A percentile compares a stretch with the other conserved stretches of the same genome.
These are phyloP conservation scores for Exaiptasia diaphana DNA, from an alignment of 64 coral and sea anemone genomes.

Conservation along the genomic window DNA sequence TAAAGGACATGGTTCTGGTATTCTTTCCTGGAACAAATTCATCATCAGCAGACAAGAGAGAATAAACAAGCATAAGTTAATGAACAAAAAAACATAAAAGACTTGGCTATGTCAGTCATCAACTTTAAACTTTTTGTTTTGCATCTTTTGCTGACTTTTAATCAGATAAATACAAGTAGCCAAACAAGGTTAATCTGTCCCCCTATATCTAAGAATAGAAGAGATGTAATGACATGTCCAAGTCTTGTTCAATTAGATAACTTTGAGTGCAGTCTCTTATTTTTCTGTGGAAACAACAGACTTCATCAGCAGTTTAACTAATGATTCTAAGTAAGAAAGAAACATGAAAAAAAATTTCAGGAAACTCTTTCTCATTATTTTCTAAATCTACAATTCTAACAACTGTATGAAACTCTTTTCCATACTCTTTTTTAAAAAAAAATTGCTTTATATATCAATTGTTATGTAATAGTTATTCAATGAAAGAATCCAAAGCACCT, in stretches of 20 bases:
- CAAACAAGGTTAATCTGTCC: not conserved
- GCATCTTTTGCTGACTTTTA: not conserved
- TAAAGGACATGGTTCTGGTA: constrained; percentile 7
- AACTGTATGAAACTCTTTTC: too few relatives aligned
- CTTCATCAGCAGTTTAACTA: not conserved
- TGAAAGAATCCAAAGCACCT: not conserved
- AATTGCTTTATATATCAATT: too few relatives aligned
- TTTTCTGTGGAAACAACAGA: constrained; percentile 1
- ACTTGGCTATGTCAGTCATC: not conserved
- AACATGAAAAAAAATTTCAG: too few relatives aligned
- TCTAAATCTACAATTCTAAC: too few relatives aligned
- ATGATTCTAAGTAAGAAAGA: too few relatives aligned
- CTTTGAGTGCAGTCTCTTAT: too few relatives aligned
- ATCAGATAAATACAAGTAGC: not conserved
- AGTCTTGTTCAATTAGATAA: too few relatives aligned
- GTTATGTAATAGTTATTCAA: too few relatives aligned
- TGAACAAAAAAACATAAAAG: not conserved
- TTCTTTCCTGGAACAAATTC: constrained; percentile 62
- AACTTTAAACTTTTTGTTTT: not conserved
- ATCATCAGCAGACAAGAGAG: constrained; percentile 62
- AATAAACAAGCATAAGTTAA: constrained; percentile 49
- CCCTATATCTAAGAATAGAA: not conserved
- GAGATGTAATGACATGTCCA: too few relatives aligned
- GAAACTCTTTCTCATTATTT: too few relatives aligned
- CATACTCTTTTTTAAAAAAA: too few relatives aligned